Base-by-base conservation (phyloP, 1,140 invertebrate species). In the Ceratina calcarata region DNA sequence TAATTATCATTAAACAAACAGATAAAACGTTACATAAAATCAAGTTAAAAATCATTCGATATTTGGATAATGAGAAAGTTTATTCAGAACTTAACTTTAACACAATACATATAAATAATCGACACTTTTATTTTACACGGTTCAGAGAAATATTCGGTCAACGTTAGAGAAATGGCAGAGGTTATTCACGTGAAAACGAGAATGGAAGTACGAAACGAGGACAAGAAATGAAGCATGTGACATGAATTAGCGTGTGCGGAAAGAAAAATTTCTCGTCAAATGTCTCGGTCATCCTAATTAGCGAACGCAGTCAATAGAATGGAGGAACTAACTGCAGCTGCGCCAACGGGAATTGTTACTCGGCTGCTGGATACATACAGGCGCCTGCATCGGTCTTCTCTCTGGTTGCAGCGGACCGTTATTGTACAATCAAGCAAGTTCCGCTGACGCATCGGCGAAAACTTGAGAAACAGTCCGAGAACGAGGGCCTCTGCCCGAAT, bases 371-470 rank as follows among this genome's bases (percentile, higher is more conserved):
- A 55, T 70, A 78, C 76, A 78, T 78, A 72, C 60, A 78, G 76
- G 76, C 76, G 53, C 76, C 76, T 71, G 76, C 76, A 78, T 78
- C 76, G 69, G 76, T 78, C 76, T 72, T 78, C 37, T 45, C 16
- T 37, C 16, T 45, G n/a, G 58, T 49, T 71, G 16, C 49, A 64
- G 51, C 60, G 67, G 58, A 27, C 27, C 69, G 60, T 78, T 78
- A 67, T 70, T 72, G 60, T 72, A 78, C 76, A 72, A 78, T 78
- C 76, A 72, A 72, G 76, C 32, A 64, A 78, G 76, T 78, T 78
- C 55, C 69, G 49, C 69, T 55, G 69, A 72, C 49, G 60, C 68
- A 57, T 72, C 60, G 69, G 51, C 37, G 66, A 65, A 72, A 78
- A 78, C 60, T 78, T 62, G 32, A 22, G 69, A 72, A 65, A 57